A percentile compares a stretch with the other conserved stretches of the same genome.
Evolutionary conservation across 2,797 vertebrate species (phyloP).

Genomic region (Aythya fuligula): DNA sequence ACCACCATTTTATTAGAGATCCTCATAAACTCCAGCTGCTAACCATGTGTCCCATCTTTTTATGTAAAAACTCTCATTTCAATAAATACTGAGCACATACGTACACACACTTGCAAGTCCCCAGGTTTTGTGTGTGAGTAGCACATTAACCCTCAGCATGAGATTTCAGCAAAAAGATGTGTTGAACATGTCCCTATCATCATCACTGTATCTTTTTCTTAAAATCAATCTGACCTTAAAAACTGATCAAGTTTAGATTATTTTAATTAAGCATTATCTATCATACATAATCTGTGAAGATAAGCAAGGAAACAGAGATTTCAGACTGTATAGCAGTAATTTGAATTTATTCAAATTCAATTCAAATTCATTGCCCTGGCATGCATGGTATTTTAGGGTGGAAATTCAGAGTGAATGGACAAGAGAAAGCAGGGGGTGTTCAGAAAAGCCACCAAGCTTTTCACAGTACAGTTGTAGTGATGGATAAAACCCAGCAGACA

Average conservation of each 20-base stretch:
- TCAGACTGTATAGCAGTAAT: neutral
- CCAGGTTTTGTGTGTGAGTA: neutral
- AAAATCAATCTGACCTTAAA: slow-evolving; percentile 3
- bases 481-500: neutral
- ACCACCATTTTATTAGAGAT: slow-evolving; percentile 52
- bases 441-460: slow-evolving; percentile 15
- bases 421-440: neutral
- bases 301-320: neutral
- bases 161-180: neutral
- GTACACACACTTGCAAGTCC: neutral
- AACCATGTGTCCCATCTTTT: slow-evolving; percentile 20
- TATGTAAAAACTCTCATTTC: slow-evolving; percentile 1
- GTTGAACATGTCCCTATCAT: neutral
- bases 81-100: neutral
- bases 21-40: slow-evolving; percentile 17
- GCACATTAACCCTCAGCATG: neutral
- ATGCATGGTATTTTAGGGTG: neutral
- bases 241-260: neutral
- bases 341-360: neutral
- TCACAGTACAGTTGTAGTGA: neutral
- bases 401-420: neutral
- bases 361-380: neutral
- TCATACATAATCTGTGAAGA: neutral
- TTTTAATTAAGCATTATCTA: neutral
- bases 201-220: neutral